These are phyloP conservation scores for Epinephelus cyanopodus DNA, from an alignment of 2,113 vertebrate species.

Conservation along the genomic window DNA sequence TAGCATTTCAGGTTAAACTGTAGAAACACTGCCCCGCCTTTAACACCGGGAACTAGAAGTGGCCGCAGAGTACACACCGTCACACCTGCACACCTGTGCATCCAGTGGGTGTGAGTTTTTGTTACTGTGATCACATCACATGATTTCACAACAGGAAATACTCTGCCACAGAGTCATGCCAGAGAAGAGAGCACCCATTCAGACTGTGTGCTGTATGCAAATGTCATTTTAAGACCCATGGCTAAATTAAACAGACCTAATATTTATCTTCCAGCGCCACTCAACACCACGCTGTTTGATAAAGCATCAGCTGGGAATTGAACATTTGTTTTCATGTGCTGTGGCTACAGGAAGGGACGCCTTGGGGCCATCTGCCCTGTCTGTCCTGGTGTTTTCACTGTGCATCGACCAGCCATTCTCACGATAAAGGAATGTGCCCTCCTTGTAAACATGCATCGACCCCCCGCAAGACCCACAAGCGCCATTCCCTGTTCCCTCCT, in stretches of 20 bases:
- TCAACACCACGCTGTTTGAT: conserved; percentile 6
- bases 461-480: conserved; percentile 52
- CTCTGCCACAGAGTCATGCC: conserved; percentile 2
- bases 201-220: conserved; percentile 31
- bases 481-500: conserved; percentile 33
- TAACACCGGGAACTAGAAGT: conserved; percentile 57
- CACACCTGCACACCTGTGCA: conserved; percentile 76
- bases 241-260: conserved; percentile 15
- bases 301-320: not conserved
- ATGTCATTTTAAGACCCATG: not conserved
- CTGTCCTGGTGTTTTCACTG: conserved; percentile 58
- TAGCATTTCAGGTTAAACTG: conserved; percentile 81
- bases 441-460: conserved; percentile 69
- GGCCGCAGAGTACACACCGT: conserved; percentile 61
- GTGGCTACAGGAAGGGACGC: conserved; percentile 16
- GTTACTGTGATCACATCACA: conserved; percentile 41
- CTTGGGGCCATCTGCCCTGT: conserved; percentile 65
- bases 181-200: conserved; percentile 21
- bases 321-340: conserved; percentile 36
- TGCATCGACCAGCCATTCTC: conserved; percentile 69
- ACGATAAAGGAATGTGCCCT: conserved; percentile 80
- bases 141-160: conserved; percentile 63
- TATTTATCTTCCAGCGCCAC: not conserved
- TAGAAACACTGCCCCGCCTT: conserved; percentile 78
- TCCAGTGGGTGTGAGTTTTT: conserved; percentile 14